Evolutionary conservation across 2,888 invertebrate genomes (phyloP).

Genomic region (Athalia cordata): DNA sequence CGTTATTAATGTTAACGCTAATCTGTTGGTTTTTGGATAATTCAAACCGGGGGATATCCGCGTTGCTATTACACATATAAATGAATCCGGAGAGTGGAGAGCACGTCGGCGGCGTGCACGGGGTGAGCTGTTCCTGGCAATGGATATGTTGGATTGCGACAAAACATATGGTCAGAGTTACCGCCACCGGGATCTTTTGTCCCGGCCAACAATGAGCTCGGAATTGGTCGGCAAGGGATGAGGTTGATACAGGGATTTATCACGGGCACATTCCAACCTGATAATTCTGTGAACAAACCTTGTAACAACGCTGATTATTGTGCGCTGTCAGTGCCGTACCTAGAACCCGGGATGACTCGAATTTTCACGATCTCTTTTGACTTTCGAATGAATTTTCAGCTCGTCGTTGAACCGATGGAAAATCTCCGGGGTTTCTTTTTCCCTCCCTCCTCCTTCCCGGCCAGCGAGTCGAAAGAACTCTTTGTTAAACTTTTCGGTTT

Average conservation of each 20-base stretch:
- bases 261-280: conserved; percentile 69
- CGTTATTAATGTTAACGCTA: too few species aligned
- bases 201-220: conserved; percentile 70
- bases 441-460: too few species aligned
- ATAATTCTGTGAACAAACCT: conserved; percentile 63
- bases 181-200: conserved; percentile 69
- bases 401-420: background rate
- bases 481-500: background rate
- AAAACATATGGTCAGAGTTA: conserved; percentile 60
- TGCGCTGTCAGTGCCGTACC: conserved; percentile 25
- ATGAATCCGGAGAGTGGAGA: too few species aligned
- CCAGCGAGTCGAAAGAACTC: background rate
- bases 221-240: conserved; percentile 60
- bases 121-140: background rate
- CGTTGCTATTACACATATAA: too few species aligned
- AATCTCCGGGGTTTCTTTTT: background rate
- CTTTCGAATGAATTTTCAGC: background rate
- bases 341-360: background rate
- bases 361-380: background rate
- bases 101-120: background rate
- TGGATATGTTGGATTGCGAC: conserved; percentile 30
- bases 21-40: background rate
- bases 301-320: conserved; percentile 34
- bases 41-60: background rate
- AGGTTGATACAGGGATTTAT: conserved; percentile 69